Evolutionary conservation across 2,113 vertebrate genomes (phyloP).

Genomic region (Prionailurus viverrinus): DNA sequence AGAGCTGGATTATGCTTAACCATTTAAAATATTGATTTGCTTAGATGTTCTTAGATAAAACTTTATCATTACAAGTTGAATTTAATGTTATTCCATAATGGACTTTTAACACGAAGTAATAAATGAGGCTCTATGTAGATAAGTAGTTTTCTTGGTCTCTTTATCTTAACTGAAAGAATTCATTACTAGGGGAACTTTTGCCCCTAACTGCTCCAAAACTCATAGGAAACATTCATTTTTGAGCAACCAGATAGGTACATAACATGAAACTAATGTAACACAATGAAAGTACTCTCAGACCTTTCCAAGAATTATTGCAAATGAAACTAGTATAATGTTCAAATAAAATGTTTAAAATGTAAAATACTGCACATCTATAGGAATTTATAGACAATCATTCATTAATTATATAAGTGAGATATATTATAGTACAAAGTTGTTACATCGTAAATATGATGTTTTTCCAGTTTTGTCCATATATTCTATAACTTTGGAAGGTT

Average conservation of each 20-base stretch:
- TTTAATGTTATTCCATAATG: slow-evolving; percentile 67
- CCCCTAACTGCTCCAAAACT: neutral
- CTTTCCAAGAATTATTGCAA: neutral
- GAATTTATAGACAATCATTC: neutral
- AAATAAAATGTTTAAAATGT: neutral
- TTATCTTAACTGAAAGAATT: neutral
- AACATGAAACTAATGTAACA: neutral
- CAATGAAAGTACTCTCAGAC: neutral
- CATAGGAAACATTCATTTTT: neutral
- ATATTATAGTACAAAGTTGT: neutral
- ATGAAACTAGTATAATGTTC: neutral
- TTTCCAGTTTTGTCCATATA: neutral
- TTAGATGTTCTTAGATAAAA: slow-evolving; percentile 63
- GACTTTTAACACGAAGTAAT: slow-evolving; percentile 53
- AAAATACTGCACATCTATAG: neutral
- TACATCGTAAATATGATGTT: neutral
- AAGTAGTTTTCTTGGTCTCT: neutral
- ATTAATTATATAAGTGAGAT: neutral
- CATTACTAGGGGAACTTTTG: neutral
- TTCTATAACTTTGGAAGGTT: neutral
- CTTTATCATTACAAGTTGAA: slow-evolving; percentile 51
- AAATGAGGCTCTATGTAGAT: neutral
- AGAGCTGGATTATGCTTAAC: slow-evolving; percentile 55
- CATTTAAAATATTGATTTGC: slow-evolving; percentile 69
- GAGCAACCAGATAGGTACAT: neutral